phyloP scores from a whole-genome alignment of 2,888 invertebrate genomes.

The Stenotaenia linearis region DNA sequence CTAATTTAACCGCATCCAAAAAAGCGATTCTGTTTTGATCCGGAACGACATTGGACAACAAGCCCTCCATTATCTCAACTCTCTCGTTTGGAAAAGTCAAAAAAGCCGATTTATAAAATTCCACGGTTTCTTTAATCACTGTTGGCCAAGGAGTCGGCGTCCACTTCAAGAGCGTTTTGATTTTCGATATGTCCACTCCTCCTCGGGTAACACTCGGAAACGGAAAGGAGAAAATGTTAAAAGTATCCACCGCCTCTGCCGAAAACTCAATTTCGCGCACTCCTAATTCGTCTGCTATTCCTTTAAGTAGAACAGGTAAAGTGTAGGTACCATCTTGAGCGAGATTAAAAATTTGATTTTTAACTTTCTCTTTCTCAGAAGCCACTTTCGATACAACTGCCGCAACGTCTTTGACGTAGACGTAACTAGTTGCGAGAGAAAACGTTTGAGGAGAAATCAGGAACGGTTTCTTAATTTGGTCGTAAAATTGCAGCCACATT shows the following conservation, averaged over 20 bases:
- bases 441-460: slow-evolving; percentile 43
- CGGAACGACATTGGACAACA: slow-evolving; percentile 1
- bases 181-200: slow-evolving; percentile 46
- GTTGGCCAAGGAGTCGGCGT: slow-evolving; percentile 45
- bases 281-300: slow-evolving; percentile 40
- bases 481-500: slow-evolving; percentile 47
- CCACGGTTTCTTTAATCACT: slow-evolving; percentile 44
- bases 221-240: slow-evolving; percentile 40
- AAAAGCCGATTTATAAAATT: slow-evolving; percentile 48
- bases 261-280: slow-evolving; percentile 33
- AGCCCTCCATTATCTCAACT: slow-evolving; percentile 39
- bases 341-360: slow-evolving; percentile 47
- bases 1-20: not conserved
- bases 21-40: not conserved
- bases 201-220: slow-evolving; percentile 49
- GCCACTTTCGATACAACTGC: slow-evolving; percentile 42
- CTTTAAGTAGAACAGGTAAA: slow-evolving; percentile 43
- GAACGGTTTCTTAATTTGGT: slow-evolving; percentile 42
- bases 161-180: slow-evolving; percentile 44
- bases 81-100: slow-evolving; percentile 39
- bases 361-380: slow-evolving; percentile 36
- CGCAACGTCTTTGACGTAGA: slow-evolving; percentile 49
- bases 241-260: slow-evolving; percentile 35
- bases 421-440: slow-evolving; percentile 46
- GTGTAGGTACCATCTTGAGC: slow-evolving; percentile 46